phyloP scores from a whole-genome alignment of 2,888 invertebrate species.

The Isotomurus palustris region DNA sequence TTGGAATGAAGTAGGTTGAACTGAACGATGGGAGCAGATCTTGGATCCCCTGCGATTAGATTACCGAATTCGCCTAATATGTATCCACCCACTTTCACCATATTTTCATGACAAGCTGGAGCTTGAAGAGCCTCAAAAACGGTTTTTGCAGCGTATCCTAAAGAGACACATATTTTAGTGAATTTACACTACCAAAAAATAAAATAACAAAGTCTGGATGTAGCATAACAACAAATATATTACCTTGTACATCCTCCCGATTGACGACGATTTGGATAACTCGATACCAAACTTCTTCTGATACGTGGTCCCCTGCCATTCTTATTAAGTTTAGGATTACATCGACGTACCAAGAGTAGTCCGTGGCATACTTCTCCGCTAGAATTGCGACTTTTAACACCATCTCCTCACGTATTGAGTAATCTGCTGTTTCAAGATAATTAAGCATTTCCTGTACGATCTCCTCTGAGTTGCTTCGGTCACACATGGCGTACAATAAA shows the following conservation, averaged over 20 bases:
- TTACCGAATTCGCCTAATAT: slow-evolving; percentile 99
- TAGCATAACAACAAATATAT: neutral
- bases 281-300: slow-evolving; percentile 98
- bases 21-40: slow-evolving; percentile 95
- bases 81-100: slow-evolving; percentile 99
- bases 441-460: slow-evolving; percentile 99
- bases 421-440: slow-evolving; percentile 98
- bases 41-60: slow-evolving; percentile 95
- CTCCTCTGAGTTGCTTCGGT: slow-evolving; percentile 97
- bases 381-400: slow-evolving; percentile 98
- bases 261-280: slow-evolving; percentile 99
- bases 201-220: neutral
- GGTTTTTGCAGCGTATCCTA: slow-evolving; percentile 94
- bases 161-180: too few species aligned
- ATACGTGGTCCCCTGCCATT: slow-evolving; percentile 91
- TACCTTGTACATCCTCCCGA: slow-evolving; percentile 93
- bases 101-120: slow-evolving; percentile 99
- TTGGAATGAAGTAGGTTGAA: slow-evolving; percentile 98
- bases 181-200: neutral
- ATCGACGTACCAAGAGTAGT: slow-evolving; percentile 96
- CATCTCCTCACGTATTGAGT: slow-evolving; percentile 99
- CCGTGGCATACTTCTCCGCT: slow-evolving; percentile 98
- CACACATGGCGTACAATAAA: slow-evolving; percentile 98
- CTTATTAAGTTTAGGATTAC: slow-evolving; percentile 97
- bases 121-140: slow-evolving; percentile 99